phyloP scores from a whole-genome alignment of 2,113 vertebrate species.

The Pachypanchax playfairii region DNA sequence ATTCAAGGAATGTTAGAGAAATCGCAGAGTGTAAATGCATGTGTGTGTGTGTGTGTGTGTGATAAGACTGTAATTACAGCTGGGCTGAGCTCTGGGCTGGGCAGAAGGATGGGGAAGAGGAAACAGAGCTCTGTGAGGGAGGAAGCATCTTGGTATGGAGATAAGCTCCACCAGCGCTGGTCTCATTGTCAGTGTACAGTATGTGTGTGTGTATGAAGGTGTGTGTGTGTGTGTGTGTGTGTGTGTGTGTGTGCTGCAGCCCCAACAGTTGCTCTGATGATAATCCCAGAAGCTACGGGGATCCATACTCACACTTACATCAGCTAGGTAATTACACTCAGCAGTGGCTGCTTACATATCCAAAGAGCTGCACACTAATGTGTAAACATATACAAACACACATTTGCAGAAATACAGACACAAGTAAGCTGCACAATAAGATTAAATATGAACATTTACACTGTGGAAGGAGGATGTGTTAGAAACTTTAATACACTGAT shows the following conservation, averaged over 20 bases:
- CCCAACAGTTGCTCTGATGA: slow-evolving; percentile 75
- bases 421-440: slow-evolving; percentile 37
- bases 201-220: slow-evolving; percentile 41
- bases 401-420: slow-evolving; percentile 44
- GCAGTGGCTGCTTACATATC: slow-evolving; percentile 59
- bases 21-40: slow-evolving; percentile 39
- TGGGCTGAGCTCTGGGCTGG: slow-evolving; percentile 72
- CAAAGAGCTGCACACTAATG: slow-evolving; percentile 54
- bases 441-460: slow-evolving; percentile 45
- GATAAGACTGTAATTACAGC: slow-evolving; percentile 81
- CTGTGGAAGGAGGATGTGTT: slow-evolving; percentile 16
- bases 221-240: slow-evolving; percentile 41
- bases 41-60: slow-evolving; percentile 67
- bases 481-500: slow-evolving; percentile 32
- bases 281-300: slow-evolving; percentile 73
- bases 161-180: slow-evolving; percentile 73
- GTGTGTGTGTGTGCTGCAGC: slow-evolving; percentile 55
- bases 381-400: slow-evolving; percentile 21
- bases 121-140: slow-evolving; percentile 73
- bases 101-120: slow-evolving; percentile 72
- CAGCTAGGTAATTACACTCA: slow-evolving; percentile 73
- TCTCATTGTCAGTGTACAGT: slow-evolving; percentile 61
- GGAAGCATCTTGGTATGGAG: slow-evolving; percentile 77
- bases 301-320: slow-evolving; percentile 71
- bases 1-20: slow-evolving; percentile 54